Conservation (phyloP, 1,140 invertebrate species). For the Neodiprion virginianus region DNA sequence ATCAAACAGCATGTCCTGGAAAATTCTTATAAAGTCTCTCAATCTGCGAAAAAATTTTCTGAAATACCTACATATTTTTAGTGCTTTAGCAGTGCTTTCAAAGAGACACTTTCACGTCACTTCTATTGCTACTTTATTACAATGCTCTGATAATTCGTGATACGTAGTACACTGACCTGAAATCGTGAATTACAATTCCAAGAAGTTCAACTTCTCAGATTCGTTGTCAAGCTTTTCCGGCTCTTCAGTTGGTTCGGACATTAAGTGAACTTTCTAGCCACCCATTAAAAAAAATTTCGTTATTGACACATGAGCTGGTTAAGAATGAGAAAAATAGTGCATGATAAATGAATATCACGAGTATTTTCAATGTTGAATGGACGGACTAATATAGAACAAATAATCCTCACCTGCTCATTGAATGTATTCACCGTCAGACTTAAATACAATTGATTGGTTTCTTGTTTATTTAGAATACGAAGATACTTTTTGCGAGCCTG, state of each 20-base stretch:
- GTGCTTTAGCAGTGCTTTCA: too few species aligned
- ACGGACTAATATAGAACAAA: neutral
- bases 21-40: too few species aligned
- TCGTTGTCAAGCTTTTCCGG: constrained; percentile 12
- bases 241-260: neutral
- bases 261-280: neutral
- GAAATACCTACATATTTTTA: too few species aligned
- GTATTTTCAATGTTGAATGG: neutral
- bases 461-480: constrained; percentile 74
- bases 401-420: constrained; percentile 25
- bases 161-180: neutral
- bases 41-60: too few species aligned
- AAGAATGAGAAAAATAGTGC: neutral
- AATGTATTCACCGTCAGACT: constrained; percentile 39
- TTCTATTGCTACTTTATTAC: too few species aligned
- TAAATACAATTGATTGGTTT: constrained; percentile 69
- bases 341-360: neutral
- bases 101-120: too few species aligned
- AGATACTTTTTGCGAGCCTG: constrained; percentile 80
- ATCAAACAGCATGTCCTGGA: too few species aligned
- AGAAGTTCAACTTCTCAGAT: constrained; percentile 5
- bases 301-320: neutral
- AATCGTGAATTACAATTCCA: constrained; percentile 16
- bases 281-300: neutral
- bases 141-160: too few species aligned